Conservation (phyloP, 2,113 vertebrate species). For the Himantopus leucocephalus region DNA sequence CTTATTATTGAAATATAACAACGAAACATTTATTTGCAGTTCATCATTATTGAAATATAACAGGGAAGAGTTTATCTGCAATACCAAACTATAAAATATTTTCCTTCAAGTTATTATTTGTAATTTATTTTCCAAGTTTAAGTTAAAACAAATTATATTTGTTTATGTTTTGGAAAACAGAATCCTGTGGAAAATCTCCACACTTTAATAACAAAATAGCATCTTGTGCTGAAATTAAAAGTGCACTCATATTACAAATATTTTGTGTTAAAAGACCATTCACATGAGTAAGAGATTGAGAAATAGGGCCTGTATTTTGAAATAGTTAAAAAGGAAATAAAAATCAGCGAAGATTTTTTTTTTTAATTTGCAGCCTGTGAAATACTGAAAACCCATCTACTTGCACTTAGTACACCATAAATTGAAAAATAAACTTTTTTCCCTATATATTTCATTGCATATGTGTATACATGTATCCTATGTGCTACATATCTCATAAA, state of each 20-base stretch:
- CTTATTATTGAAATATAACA: background rate
- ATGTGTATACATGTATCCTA: background rate
- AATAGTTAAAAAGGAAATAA: background rate
- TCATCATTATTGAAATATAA: background rate
- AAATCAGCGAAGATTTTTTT: background rate
- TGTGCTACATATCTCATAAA: background rate
- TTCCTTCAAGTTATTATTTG: background rate
- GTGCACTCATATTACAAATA: background rate
- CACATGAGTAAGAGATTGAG: background rate
- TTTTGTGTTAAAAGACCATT: background rate
- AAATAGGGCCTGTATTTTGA: background rate
- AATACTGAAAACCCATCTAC: background rate
- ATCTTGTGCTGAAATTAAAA: background rate
- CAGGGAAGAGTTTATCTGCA: background rate
- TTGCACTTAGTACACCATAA: background rate
- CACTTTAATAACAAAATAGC: background rate
- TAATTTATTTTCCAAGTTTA: background rate
- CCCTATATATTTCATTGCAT: background rate
- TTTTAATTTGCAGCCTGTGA: background rate
- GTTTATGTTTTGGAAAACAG: background rate
- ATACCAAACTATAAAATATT: background rate
- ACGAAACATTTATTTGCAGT: background rate
- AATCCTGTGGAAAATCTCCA: background rate
- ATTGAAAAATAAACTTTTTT: background rate
- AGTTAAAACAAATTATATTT: background rate